A percentile compares a stretch with the other conserved stretches of the same genome.
Evolutionary conservation across 2,888 invertebrate species (phyloP).

Genomic region (Phortica magna): DNA sequence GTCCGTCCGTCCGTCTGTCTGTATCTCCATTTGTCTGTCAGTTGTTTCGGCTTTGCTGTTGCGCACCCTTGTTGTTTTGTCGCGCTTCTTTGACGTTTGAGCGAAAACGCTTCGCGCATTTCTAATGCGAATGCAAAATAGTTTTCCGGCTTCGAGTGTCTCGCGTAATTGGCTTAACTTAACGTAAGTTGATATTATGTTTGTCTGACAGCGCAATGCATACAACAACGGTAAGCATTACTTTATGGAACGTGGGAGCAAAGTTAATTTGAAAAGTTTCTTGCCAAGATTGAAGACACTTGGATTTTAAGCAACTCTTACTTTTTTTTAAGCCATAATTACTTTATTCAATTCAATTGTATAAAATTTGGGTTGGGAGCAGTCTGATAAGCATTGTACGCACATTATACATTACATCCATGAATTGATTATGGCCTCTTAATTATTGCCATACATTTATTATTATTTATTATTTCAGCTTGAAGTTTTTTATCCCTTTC

Average conservation of each 20-base stretch:
- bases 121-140: constrained; percentile 28
- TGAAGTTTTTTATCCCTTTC: no score
- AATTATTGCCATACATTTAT: no score
- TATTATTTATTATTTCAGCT: no score
- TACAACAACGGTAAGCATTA: neutral
- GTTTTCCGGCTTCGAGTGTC: constrained; percentile 27
- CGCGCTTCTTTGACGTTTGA: neutral
- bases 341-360: no score
- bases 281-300: neutral
- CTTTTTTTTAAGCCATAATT: no score
- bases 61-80: neutral
- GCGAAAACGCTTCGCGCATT: constrained; percentile 29
- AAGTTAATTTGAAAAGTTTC: constrained; percentile 9
- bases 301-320: no score
- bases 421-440: no score
- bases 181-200: constrained; percentile 21
- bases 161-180: constrained; percentile 31
- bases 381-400: no score
- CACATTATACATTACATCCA: no score
- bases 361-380: no score
- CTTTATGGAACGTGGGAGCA: constrained; percentile 30
- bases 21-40: neutral
- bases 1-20: neutral
- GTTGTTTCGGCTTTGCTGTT: neutral
- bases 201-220: no score